These are phyloP conservation scores for Conus ventricosus DNA, from an alignment of 1,140 invertebrate genomes.

Conservation along the genomic window DNA sequence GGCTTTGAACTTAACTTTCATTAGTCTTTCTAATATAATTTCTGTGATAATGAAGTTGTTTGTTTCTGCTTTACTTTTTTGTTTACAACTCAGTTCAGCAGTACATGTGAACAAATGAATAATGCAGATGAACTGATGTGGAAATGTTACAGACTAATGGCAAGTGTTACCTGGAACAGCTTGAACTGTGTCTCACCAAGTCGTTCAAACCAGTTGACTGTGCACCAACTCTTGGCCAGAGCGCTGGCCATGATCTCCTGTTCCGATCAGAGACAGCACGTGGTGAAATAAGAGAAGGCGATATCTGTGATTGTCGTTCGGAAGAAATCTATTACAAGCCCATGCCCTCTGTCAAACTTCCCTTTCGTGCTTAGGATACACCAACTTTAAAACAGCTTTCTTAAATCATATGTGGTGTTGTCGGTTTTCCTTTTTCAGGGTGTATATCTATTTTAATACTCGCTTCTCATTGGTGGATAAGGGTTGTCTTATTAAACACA, in stretches of 20 bases:
- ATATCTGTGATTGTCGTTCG: neutral
- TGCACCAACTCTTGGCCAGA: neutral
- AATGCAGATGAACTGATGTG: neutral
- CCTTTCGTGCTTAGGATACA: too few species aligned
- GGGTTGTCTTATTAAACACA: too few species aligned
- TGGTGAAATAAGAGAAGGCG: too few species aligned
- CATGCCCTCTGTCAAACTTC: neutral
- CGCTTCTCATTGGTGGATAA: too few species aligned
- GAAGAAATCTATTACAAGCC: slow-evolving; percentile 21
- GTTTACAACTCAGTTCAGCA: neutral
- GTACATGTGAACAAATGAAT: neutral
- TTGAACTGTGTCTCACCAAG: slow-evolving; percentile 13
- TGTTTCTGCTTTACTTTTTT: neutral
- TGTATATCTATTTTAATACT: too few species aligned
- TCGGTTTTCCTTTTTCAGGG: too few species aligned
- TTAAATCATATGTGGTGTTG: too few species aligned
- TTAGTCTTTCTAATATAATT: too few species aligned
- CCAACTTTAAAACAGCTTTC: neutral
- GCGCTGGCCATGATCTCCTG: neutral
- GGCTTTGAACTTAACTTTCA: too few species aligned
- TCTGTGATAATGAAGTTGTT: too few species aligned
- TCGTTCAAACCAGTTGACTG: neutral
- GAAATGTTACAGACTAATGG: neutral
- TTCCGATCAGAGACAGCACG: neutral
- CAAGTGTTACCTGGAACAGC: slow-evolving; percentile 4